Evolutionary conservation across 2,888 invertebrate genomes (phyloP), one percentile per base, ranked within the genome.

Genomic region (Julus scanicus): DNA sequence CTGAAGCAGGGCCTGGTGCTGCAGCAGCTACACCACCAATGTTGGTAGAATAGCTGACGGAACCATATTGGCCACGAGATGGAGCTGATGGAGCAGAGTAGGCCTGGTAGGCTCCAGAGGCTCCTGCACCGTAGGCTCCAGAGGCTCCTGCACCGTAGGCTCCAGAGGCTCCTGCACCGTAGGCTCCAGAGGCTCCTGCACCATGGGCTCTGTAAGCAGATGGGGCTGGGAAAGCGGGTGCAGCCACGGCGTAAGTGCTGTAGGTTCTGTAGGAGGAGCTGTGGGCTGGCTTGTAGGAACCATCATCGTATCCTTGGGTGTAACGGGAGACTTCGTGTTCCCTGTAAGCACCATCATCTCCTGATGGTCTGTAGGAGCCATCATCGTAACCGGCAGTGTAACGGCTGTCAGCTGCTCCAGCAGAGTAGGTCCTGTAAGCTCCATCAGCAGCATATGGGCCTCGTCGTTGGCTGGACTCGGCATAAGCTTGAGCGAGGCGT

Each of bases 361-460:
- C 84, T 1, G n/a, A 13, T n/a, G 84, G 84, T 20, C 44, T 84
- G 84, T 84, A 84, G 11, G 84, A 84, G 2, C 84, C 84, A 84
- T 84, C 84, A 20, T 84, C 84, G 15, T 84, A 84, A 84, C 84
- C 84, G 57, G 86, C 86, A 4, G 53, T 39, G 86, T 86, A 86
- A 39, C 49, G 48, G 49, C 39, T 39, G 49, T 49, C 53, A 39
- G 40, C 15, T 13, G 4, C 53, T 6, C 71, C 71, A 2, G 71
- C 29, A 71, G 71, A 71, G 71, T 71, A 71, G 44, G 86, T 39
- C 53, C 13, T 49, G 86, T 86, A 86, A 17, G 53, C 48, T n/a
- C 53, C 57, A 15, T 20, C 86, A 29, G 49, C 53, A n/a, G 8
- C 17, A 9, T 49, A n/a, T 1, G 86, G 20, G 49, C 17, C 20